phyloP scores from a whole-genome alignment of 2,888 invertebrate species.

The Patella caerulea region DNA sequence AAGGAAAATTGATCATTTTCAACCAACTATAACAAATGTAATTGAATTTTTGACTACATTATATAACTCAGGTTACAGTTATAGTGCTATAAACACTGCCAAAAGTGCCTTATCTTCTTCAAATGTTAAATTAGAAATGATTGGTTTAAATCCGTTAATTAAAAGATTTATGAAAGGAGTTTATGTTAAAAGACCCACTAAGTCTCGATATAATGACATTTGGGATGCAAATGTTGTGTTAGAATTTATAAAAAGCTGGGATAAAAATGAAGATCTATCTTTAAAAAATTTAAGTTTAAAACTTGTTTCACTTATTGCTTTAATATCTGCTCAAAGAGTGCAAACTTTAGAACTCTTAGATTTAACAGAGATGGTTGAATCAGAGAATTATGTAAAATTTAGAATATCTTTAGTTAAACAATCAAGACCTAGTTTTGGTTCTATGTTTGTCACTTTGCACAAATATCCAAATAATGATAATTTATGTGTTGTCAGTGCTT shows the following conservation, averaged over 20 bases:
- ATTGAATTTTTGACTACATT: not conserved
- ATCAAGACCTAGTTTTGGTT: not conserved
- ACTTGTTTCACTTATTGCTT: not conserved
- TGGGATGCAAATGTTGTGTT: not conserved
- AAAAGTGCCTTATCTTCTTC: slow-evolving; percentile 11
- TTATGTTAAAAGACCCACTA: not conserved
- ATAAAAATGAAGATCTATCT: not conserved
- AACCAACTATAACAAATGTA: slow-evolving; percentile 5
- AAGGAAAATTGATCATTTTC: not conserved
- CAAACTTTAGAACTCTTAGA: not conserved
- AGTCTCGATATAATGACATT: not conserved
- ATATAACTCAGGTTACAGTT: not conserved
- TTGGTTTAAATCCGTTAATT: slow-evolving; percentile 13
- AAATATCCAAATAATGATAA: not conserved
- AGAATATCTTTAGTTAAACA: not conserved
- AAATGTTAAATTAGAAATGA: not conserved
- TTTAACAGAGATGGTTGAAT: not conserved
- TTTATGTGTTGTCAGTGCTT: not conserved
- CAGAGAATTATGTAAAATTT: not conserved
- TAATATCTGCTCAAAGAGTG: not conserved
- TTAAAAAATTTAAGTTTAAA: not conserved
- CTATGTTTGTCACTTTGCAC: not conserved
- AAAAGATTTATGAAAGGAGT: not conserved
- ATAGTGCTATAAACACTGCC: slow-evolving; percentile 18
- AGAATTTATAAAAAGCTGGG: not conserved